These are phyloP conservation scores for Clarias magur DNA, from an alignment of 2,113 vertebrate genomes.

Conservation along the genomic window DNA sequence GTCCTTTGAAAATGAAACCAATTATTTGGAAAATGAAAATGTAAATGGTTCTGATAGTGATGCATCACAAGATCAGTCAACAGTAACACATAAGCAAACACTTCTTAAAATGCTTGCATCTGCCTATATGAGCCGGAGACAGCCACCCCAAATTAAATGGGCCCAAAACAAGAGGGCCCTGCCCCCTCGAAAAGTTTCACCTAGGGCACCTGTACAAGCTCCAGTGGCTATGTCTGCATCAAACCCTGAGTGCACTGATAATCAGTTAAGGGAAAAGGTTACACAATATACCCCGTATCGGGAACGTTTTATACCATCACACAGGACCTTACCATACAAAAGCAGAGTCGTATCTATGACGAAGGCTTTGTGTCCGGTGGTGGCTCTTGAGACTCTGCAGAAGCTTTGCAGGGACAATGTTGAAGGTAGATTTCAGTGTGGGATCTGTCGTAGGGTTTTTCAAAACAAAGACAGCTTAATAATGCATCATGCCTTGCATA, in stretches of 20 bases:
- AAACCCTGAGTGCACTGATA: slow-evolving; percentile 54
- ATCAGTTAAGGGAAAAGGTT: slow-evolving; percentile 61
- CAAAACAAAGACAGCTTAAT: slow-evolving; percentile 67
- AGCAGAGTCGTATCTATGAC: slow-evolving; percentile 65
- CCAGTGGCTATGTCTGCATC: slow-evolving; percentile 20
- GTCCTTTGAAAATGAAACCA: neutral
- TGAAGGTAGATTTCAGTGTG: slow-evolving; percentile 70
- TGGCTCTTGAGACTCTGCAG: slow-evolving; percentile 75
- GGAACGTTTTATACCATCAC: slow-evolving; percentile 60
- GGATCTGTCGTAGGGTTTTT: slow-evolving; percentile 72
- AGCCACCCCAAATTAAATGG: slow-evolving; percentile 36
- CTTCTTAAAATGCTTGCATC: slow-evolving; percentile 73
- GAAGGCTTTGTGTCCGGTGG: slow-evolving; percentile 74
- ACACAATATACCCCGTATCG: neutral
- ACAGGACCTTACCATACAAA: slow-evolving; percentile 53
- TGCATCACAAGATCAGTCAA: slow-evolving; percentile 18
- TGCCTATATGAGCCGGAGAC: slow-evolving; percentile 65
- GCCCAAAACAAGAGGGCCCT: slow-evolving; percentile 33
- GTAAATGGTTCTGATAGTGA: slow-evolving; percentile 32
- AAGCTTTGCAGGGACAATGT: slow-evolving; percentile 62
- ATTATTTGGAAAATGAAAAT: slow-evolving; percentile 2
- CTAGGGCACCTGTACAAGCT: slow-evolving; percentile 58
- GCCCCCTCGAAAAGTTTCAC: slow-evolving; percentile 62
- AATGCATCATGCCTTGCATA: slow-evolving; percentile 75
- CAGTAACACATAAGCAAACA: slow-evolving; percentile 52